phyloP scores from a whole-genome alignment of 2,888 invertebrate genomes.

The Coelopa pilipes region DNA sequence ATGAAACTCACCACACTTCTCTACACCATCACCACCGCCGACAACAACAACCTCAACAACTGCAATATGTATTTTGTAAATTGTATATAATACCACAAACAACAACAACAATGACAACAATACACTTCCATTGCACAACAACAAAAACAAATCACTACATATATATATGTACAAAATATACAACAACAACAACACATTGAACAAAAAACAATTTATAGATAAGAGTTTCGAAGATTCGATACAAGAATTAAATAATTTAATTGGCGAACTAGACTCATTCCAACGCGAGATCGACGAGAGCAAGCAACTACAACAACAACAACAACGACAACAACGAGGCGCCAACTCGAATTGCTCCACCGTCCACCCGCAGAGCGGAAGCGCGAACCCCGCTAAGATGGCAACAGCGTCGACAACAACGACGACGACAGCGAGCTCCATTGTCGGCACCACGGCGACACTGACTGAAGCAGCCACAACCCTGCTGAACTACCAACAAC shows the following conservation, averaged over 20 bases:
- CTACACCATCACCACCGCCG: slow-evolving; percentile 20
- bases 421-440: slow-evolving; percentile 42
- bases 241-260: slow-evolving; percentile 68
- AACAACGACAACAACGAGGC: slow-evolving; percentile 42
- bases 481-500: slow-evolving; percentile 43
- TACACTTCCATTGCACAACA: slow-evolving; percentile 18
- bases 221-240: slow-evolving; percentile 68
- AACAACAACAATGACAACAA: slow-evolving; percentile 32
- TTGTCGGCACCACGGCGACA: slow-evolving; percentile 42
- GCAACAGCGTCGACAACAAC: slow-evolving; percentile 22
- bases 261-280: slow-evolving; percentile 68
- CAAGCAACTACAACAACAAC: slow-evolving; percentile 51
- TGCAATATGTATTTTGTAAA: slow-evolving; percentile 20
- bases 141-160: slow-evolving; percentile 47
- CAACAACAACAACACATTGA: slow-evolving; percentile 46
- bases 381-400: neutral
- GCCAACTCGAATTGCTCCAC: slow-evolving; percentile 40
- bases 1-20: slow-evolving; percentile 19
- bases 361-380: slow-evolving; percentile 20
- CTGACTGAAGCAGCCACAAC: slow-evolving; percentile 39
- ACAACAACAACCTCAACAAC: slow-evolving; percentile 36
- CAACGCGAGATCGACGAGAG: slow-evolving; percentile 67
- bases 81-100: slow-evolving; percentile 35
- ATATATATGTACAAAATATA: no score
- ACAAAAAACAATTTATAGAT: slow-evolving; percentile 56